These are phyloP conservation scores for Piliocolobus tephrosceles DNA, from an alignment of 2,113 vertebrate species.

Conservation along the genomic window DNA sequence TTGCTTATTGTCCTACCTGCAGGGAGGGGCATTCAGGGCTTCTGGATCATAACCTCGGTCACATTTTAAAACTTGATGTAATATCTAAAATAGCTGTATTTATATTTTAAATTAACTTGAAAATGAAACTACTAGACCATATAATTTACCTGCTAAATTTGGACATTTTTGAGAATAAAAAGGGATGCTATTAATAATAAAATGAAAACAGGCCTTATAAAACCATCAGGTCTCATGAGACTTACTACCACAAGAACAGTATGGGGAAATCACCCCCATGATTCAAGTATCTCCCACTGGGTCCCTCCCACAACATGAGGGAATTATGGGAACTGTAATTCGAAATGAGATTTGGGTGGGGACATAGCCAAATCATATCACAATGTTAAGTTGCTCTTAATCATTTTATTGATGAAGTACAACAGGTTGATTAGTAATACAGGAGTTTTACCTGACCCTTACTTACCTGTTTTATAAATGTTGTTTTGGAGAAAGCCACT, in stretches of 20 bases:
- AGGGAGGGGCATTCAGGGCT: rapidly evolving
- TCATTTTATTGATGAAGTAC: conserved; percentile 1
- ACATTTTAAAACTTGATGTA: neutral
- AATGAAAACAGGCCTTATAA: neutral
- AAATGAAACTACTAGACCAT: neutral
- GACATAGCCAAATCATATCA: no score
- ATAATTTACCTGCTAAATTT: neutral
- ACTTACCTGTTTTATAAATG: neutral
- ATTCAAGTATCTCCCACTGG: no score
- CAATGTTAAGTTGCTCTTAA: neutral
- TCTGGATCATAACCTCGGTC: neutral
- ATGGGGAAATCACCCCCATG: no score
- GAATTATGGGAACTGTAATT: no score
- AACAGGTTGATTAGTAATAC: neutral
- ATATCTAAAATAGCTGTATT: conserved; percentile 11
- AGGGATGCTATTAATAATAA: neutral
- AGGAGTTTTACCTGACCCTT: neutral
- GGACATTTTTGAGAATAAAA: neutral
- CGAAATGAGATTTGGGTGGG: no score
- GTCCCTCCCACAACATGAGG: no score
- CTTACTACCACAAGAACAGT: no score
- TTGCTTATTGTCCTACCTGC: neutral
- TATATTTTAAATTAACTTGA: neutral
- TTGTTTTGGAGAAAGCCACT: neutral
- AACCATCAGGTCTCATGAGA: no score